A percentile compares a stretch with the other conserved stretches of the same genome.
Evolutionary conservation across 2,113 vertebrate species (phyloP).

Genomic region (Mobula birostris): DNA sequence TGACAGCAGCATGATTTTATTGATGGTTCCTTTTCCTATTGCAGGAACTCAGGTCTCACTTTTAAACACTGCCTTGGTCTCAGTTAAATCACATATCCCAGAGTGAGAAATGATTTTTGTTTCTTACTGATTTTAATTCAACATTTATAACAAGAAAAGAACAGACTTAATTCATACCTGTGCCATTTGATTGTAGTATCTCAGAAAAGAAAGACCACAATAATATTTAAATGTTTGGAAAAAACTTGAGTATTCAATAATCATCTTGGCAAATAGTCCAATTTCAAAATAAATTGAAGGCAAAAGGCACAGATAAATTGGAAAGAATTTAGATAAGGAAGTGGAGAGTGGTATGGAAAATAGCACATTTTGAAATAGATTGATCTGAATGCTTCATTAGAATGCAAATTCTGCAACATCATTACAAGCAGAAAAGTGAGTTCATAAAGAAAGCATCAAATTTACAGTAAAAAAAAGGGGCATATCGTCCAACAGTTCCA

Average conservation of each 20-base stretch:
- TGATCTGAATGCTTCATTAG: neutral
- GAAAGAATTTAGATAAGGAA: neutral
- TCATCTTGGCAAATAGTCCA: neutral
- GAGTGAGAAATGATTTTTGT: neutral
- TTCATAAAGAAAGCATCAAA: neutral
- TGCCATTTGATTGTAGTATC: too few relatives aligned
- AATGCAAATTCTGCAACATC: neutral
- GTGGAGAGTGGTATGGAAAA: neutral
- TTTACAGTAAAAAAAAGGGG: neutral
- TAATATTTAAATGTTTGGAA: neutral
- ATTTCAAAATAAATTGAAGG: neutral
- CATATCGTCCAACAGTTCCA: neutral
- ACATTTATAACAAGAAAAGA: neutral
- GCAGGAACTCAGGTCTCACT: neutral
- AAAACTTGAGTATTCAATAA: neutral
- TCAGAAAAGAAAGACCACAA: neutral
- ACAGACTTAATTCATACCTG: too few relatives aligned
- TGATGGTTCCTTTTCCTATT: neutral
- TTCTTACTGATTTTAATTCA: neutral
- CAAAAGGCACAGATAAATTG: neutral
- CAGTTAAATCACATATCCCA: neutral
- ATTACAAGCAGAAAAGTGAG: neutral
- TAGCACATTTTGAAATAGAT: neutral
- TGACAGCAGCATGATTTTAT: neutral
- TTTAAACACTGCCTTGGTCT: neutral